Evolutionary conservation across 2,888 invertebrate genomes (phyloP).

Genomic region (Euzetes globulus): DNA sequence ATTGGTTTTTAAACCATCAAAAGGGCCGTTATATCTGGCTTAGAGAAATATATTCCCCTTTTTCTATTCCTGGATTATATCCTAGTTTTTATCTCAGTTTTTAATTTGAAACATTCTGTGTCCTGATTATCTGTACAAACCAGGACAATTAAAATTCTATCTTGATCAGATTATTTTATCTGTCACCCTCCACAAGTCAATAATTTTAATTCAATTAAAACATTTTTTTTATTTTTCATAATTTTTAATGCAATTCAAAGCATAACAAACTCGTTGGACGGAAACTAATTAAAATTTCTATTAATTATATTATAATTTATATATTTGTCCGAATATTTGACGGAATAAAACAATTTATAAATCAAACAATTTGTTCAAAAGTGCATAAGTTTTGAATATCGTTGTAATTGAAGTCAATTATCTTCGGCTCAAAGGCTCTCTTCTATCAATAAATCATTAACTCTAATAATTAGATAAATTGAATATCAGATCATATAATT

Average conservation of each 20-base stretch:
- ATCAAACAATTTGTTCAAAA: background rate
- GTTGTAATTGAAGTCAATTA: background rate
- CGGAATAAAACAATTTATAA: background rate
- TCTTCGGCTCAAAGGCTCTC: background rate
- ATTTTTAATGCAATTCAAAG: background rate
- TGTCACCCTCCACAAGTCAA: too few species aligned
- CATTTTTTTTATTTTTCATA: background rate
- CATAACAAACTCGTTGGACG: background rate
- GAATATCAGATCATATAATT: background rate
- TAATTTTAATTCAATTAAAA: background rate
- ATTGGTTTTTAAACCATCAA: too few species aligned
- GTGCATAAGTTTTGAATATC: constrained; percentile 13
- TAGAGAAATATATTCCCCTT: too few species aligned
- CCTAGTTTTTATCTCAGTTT: too few species aligned
- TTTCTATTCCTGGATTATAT: too few species aligned
- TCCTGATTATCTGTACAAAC: too few species aligned
- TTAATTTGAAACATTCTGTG: too few species aligned
- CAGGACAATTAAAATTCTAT: too few species aligned
- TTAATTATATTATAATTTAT: background rate
- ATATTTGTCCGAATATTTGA: constrained; percentile 15
- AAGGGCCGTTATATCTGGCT: too few species aligned
- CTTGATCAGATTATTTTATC: too few species aligned
- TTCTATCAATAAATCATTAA: too few species aligned
- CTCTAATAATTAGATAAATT: background rate
- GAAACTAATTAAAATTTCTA: background rate